phyloP scores from a whole-genome alignment of 1,140 invertebrate genomes.

The Riptortus pedestris region DNA sequence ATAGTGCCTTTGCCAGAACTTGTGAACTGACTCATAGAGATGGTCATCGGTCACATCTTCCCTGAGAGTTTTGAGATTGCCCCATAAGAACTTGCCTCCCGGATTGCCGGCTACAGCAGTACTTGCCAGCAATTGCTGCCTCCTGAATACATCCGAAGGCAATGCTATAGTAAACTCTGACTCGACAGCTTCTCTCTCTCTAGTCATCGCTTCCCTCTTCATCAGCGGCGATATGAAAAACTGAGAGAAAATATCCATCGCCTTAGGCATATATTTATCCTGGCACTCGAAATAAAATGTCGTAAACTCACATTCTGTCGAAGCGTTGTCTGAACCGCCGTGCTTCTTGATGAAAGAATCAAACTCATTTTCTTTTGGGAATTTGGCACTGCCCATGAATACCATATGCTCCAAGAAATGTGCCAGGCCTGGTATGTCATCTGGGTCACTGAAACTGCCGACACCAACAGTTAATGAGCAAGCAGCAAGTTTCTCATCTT shows the following conservation, averaged over 20 bases:
- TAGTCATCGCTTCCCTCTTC: constrained; percentile 70
- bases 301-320: constrained; percentile 67
- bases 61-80: constrained; percentile 65
- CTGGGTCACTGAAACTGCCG: constrained; percentile 45
- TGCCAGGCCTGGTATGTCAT: constrained; percentile 71
- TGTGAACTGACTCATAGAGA: constrained; percentile 54
- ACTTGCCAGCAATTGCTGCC: constrained; percentile 60
- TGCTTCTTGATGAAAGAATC: constrained; percentile 40
- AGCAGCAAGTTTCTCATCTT: constrained; percentile 46
- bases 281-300: constrained; percentile 81
- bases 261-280: constrained; percentile 58
- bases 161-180: constrained; percentile 74
- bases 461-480: constrained; percentile 58
- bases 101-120: constrained; percentile 47
- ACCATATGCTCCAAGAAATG: constrained; percentile 96
- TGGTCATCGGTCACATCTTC: constrained; percentile 53
- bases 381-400: constrained; percentile 55
- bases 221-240: constrained; percentile 83
- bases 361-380: constrained; percentile 45
- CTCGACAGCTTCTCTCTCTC: constrained; percentile 85
- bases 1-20: constrained; percentile 73
- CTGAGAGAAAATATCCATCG: constrained; percentile 78
- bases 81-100: constrained; percentile 72
- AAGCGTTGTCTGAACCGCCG: constrained; percentile 44
- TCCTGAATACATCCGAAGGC: constrained; percentile 53